These are phyloP conservation scores for Peromyscus leucopus DNA, from an alignment of 2,113 vertebrate species.

Conservation along the genomic window DNA sequence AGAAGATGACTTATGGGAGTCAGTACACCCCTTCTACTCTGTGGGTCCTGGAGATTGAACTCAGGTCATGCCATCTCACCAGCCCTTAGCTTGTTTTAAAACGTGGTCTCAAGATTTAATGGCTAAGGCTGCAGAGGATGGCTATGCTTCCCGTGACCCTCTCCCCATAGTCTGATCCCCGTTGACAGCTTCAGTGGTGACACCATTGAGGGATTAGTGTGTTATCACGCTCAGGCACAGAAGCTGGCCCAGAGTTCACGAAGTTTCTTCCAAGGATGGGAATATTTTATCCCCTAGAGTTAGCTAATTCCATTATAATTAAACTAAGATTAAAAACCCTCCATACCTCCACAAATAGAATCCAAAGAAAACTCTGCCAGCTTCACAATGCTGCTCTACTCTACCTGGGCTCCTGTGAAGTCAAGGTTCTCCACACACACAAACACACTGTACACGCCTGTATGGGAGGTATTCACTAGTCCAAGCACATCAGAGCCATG, in stretches of 20 bases:
- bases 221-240: neutral
- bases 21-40: neutral
- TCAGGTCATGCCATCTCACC: neutral
- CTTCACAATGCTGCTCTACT: conserved; percentile 50
- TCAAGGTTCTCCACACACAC: conserved; percentile 68
- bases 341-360: conserved; percentile 74
- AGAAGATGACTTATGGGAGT: neutral
- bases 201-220: neutral
- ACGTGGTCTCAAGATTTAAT: neutral
- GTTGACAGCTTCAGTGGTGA: fast-evolving
- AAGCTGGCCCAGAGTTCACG: neutral
- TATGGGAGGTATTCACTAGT: neutral
- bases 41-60: neutral
- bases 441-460: conserved; percentile 32
- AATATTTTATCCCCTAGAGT: conserved; percentile 15
- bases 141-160: neutral
- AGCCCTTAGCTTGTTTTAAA: neutral
- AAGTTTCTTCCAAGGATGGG: neutral
- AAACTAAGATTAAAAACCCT: conserved; percentile 55
- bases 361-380: conserved; percentile 69
- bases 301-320: conserved; percentile 69
- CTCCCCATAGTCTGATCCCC: fast-evolving
- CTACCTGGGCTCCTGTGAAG: conserved; percentile 52
- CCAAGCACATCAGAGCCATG: neutral
- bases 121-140: neutral